Conservation (phyloP, 2,888 invertebrate species). For the Aricia artaxerxes region DNA sequence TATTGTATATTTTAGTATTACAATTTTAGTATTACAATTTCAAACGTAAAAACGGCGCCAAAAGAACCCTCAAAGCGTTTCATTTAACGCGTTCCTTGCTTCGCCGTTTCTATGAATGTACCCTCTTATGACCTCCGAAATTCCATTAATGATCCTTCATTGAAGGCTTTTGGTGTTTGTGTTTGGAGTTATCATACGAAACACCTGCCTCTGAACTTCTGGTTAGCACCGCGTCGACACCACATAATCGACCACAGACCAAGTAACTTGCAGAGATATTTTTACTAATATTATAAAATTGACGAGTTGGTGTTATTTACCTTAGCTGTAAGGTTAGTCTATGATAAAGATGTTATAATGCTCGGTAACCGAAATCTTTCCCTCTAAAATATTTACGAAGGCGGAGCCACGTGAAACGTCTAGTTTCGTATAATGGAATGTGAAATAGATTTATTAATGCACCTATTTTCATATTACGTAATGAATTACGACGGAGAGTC, state of each 20-base stretch:
- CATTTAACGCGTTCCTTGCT: background rate
- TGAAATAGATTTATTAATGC: slow-evolving; percentile 25
- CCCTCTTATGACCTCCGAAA: background rate
- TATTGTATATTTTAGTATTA: no score
- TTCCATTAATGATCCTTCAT: slow-evolving; percentile 16
- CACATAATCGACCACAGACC: slow-evolving; percentile 48
- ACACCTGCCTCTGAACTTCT: slow-evolving; percentile 58
- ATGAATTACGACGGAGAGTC: slow-evolving; percentile 25
- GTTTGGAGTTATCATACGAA: slow-evolving; percentile 37
- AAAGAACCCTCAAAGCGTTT: no score
- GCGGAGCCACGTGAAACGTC: background rate
- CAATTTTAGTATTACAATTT: no score
- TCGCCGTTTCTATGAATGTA: background rate
- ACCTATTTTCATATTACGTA: slow-evolving; percentile 23
- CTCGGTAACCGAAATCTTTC: no score
- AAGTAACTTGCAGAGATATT: slow-evolving; percentile 32
- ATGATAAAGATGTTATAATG: no score
- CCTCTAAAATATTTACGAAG: background rate
- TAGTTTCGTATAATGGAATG: slow-evolving; percentile 18
- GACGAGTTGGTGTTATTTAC: no score
- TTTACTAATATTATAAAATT: background rate
- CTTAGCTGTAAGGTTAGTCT: no score
- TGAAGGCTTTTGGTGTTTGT: slow-evolving; percentile 18
- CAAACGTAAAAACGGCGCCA: no score
- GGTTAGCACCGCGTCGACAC: slow-evolving; percentile 63